Evolutionary conservation across 2,888 invertebrate species (phyloP).

Genomic region (Synergus gifuensis): DNA sequence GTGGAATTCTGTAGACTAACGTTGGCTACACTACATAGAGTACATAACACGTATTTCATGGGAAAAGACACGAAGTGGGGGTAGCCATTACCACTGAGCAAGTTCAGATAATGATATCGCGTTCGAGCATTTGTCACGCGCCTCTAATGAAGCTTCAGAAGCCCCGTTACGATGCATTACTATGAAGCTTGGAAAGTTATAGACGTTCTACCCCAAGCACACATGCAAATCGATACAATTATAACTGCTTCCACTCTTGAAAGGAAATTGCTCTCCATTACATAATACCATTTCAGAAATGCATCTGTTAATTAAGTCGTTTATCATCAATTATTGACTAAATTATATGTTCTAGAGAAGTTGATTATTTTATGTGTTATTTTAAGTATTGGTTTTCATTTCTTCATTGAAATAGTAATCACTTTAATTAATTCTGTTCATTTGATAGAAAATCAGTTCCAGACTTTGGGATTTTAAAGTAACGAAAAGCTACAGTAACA

Average conservation of each 20-base stretch:
- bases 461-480: conserved; percentile 8
- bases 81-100: conserved; percentile 41
- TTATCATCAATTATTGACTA: conserved; percentile 1
- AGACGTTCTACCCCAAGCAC: background rate
- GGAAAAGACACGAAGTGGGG: conserved; percentile 47
- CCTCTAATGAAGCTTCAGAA: conserved; percentile 57
- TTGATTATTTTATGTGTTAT: background rate
- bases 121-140: conserved; percentile 59
- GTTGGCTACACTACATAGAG: conserved; percentile 44
- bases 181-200: conserved; percentile 26
- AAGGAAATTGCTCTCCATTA: conserved; percentile 34
- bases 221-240: conserved; percentile 42
- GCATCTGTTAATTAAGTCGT: conserved; percentile 4
- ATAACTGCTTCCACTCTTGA: conserved; percentile 5
- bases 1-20: conserved; percentile 49
- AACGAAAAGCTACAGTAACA: conserved; percentile 21
- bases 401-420: background rate
- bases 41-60: conserved; percentile 54
- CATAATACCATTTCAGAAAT: conserved; percentile 5
- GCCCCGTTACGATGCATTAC: conserved; percentile 29
- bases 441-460: background rate
- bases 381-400: background rate
- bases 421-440: background rate
- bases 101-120: conserved; percentile 58
- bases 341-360: background rate